Evolutionary conservation across 2,113 vertebrate genomes (phyloP).

Genomic region (Corydoras sp.): DNA sequence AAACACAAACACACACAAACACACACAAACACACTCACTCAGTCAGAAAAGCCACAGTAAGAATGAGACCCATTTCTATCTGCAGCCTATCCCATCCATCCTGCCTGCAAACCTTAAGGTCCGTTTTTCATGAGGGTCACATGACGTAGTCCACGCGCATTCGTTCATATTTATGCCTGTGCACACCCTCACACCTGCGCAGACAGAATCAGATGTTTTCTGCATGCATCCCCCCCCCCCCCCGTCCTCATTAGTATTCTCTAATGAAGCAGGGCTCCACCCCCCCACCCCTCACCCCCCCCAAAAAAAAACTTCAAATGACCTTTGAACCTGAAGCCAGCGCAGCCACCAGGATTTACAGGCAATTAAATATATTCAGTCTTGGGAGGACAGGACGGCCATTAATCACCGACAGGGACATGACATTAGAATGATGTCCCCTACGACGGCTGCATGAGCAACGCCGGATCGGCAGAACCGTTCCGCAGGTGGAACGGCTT

Average conservation of each 20-base stretch:
- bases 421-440: not conserved
- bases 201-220: not conserved
- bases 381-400: not conserved
- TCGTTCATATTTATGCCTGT: too few relatives aligned
- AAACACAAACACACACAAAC: too few relatives aligned
- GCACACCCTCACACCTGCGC: not conserved
- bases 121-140: too few relatives aligned
- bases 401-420: not conserved
- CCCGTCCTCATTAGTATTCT: conserved; percentile 4
- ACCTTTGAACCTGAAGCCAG: not conserved
- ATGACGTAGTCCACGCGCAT: too few relatives aligned
- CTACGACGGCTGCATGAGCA: not conserved
- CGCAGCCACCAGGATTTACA: not conserved
- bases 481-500: too few relatives aligned
- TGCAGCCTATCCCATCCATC: too few relatives aligned
- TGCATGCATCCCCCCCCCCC: not conserved
- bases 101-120: too few relatives aligned
- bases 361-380: too few relatives aligned
- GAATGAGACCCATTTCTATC: too few relatives aligned
- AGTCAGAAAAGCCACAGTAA: too few relatives aligned
- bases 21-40: too few relatives aligned
- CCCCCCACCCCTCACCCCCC: not conserved
- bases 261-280: conserved; percentile 5
- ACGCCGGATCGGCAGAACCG: too few relatives aligned
- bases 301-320: not conserved